These are phyloP conservation scores for Phortica magna DNA, from an alignment of 2,888 invertebrate species.

Conservation along the genomic window DNA sequence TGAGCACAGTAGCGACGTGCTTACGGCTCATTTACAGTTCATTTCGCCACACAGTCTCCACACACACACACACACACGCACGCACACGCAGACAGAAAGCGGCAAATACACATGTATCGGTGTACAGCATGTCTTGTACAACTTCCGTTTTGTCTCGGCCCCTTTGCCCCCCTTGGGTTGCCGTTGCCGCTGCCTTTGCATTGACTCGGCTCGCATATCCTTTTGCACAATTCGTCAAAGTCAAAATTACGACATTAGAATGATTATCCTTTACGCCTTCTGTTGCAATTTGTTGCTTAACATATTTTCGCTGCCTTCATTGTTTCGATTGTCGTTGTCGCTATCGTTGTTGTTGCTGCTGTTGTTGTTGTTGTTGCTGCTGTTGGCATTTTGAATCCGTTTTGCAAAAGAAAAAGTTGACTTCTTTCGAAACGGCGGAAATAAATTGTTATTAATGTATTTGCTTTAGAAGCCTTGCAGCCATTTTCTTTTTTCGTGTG, in stretches of 20 bases:
- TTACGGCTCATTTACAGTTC: too few relatives aligned
- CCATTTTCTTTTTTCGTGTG: background rate
- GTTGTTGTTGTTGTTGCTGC: background rate
- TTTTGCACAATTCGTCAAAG: background rate
- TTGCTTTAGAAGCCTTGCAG: background rate
- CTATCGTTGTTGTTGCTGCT: background rate
- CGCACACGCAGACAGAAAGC: too few relatives aligned
- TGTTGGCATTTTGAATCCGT: background rate
- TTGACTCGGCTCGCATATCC: background rate
- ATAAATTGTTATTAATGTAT: conserved; percentile 6
- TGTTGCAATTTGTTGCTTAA: too few relatives aligned
- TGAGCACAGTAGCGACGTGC: too few relatives aligned
- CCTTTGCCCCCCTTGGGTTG: too few relatives aligned
- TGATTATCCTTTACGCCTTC: background rate
- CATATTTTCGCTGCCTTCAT: too few relatives aligned
- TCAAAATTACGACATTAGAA: conserved; percentile 3
- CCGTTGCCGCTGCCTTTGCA: too few relatives aligned
- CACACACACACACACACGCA: too few relatives aligned
- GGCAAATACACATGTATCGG: too few relatives aligned
- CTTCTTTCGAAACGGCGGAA: background rate
- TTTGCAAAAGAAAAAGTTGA: background rate
- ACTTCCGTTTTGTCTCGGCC: too few relatives aligned
- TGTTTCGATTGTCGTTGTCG: background rate
- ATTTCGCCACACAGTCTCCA: too few relatives aligned
- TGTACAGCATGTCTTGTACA: too few relatives aligned